A percentile compares a stretch with the other conserved stretches of the same genome.
phyloP scores from a whole-genome alignment of 2,888 invertebrate genomes.

The Tridacna gigas region DNA sequence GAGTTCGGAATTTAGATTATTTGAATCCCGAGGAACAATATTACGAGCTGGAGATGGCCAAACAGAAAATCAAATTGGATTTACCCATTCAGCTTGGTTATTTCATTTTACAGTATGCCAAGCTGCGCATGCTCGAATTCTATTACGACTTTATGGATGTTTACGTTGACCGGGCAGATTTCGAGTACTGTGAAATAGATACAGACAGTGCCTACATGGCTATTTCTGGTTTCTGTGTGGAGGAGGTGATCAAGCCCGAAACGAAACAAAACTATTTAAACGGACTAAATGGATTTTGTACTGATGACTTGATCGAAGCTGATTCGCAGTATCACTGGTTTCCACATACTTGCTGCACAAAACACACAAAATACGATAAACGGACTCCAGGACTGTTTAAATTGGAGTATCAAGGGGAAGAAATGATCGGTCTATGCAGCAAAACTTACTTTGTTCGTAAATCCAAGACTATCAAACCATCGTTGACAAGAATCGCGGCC shows the following conservation, averaged over 20 bases:
- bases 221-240: constrained; percentile 37
- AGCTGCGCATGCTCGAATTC: no score
- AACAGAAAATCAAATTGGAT: constrained; percentile 50
- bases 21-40: constrained; percentile 52
- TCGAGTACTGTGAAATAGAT: no score
- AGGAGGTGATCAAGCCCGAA: no score
- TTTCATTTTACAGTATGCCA: no score
- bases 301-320: constrained; percentile 33
- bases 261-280: constrained; percentile 25
- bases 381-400: no score
- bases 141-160: no score
- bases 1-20: constrained; percentile 44
- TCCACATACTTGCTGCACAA: constrained; percentile 49
- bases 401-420: no score
- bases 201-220: constrained; percentile 66
- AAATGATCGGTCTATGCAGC: constrained; percentile 40
- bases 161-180: no score
- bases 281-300: constrained; percentile 39
- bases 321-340: constrained; percentile 50
- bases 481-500: constrained; percentile 23
- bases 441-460: constrained; percentile 57
- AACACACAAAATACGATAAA: no score
- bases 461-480: neutral
- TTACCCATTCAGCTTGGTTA: constrained; percentile 66
- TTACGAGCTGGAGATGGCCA: constrained; percentile 58